Evolutionary conservation across 92 coral and sea anemone genomes (phyloP).

Genomic region (Bergia sp.): DNA sequence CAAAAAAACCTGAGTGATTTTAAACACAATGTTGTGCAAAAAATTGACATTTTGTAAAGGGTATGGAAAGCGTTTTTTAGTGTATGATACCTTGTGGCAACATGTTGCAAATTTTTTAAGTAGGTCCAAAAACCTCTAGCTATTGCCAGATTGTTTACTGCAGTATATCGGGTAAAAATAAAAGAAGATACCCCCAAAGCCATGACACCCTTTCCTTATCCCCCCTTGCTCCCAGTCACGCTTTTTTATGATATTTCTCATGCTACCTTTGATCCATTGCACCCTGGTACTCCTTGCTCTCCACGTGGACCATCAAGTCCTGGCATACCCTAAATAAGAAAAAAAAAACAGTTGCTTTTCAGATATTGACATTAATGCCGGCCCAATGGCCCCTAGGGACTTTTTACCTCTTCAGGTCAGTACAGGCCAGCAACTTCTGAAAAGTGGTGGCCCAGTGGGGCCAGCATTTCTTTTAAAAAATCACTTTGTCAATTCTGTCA

Average conservation of each 20-base stretch:
- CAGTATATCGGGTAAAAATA: too few relatives aligned
- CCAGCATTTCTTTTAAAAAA: too few relatives aligned
- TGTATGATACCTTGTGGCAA: not conserved
- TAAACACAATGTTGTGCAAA: not conserved
- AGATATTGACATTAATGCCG: too few relatives aligned
- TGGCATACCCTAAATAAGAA: constrained; percentile 66
- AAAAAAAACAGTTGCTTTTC: not conserved
- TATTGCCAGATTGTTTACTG: not conserved
- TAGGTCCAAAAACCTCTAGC: not conserved
- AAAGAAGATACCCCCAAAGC: too few relatives aligned
- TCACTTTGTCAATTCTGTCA: too few relatives aligned
- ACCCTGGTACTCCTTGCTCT: constrained; percentile 82
- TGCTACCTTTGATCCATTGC: constrained; percentile 84
- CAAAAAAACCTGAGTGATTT: not conserved
- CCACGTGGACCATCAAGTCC: constrained; percentile 82
- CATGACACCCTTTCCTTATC: too few relatives aligned
- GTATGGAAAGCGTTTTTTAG: not conserved
- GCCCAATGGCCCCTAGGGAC: too few relatives aligned
- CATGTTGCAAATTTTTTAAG: too few relatives aligned
- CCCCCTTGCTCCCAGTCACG: too few relatives aligned
- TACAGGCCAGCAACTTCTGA: too few relatives aligned
- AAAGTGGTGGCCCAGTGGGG: too few relatives aligned
- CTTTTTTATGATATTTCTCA: not conserved
- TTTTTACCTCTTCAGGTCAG: too few relatives aligned
- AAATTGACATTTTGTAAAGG: not conserved